Evolutionary conservation across 23 tunicate species (phyloP).

Genomic region (Halocynthia aurantium): DNA sequence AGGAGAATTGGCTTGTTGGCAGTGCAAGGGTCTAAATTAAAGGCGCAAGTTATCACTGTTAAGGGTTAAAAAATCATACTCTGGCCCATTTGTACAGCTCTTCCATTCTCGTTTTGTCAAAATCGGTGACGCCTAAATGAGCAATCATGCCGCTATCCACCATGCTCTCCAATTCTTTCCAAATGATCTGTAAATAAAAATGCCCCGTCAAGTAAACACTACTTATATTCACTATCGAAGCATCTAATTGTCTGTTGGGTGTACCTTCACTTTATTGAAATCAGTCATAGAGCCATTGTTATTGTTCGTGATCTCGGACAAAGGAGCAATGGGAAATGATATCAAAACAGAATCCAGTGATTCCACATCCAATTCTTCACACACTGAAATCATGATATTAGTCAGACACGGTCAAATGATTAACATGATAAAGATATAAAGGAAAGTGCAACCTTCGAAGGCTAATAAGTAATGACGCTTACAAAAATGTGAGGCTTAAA

Average conservation of each 20-base stretch:
- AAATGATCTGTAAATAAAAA: slow-evolving; percentile 44
- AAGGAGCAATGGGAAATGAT: slow-evolving; percentile 55
- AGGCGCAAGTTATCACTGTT: not conserved
- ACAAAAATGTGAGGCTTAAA: no score
- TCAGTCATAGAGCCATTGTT: slow-evolving; percentile 25
- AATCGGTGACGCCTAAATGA: slow-evolving; percentile 77
- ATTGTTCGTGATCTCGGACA: slow-evolving; percentile 15
- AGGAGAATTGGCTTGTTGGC: no score
- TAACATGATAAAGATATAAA: no score
- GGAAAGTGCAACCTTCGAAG: no score
- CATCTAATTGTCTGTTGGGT: not conserved
- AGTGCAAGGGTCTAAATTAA: no score
- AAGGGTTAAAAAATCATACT: slow-evolving; percentile 28
- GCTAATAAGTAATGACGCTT: no score
- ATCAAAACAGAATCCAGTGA: slow-evolving; percentile 60
- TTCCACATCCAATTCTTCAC: slow-evolving; percentile 32
- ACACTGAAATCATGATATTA: slow-evolving; percentile 19
- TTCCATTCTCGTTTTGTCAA: slow-evolving; percentile 55
- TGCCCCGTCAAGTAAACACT: not conserved
- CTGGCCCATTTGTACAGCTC: slow-evolving; percentile 54
- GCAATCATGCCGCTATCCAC: slow-evolving; percentile 57
- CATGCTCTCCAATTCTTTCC: slow-evolving; percentile 61
- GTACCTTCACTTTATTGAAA: slow-evolving; percentile 46
- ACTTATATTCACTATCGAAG: not conserved
- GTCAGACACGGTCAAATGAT: no score